A percentile compares a stretch with the other conserved stretches of the same genome.
Conservation (phyloP, 2,888 invertebrate species). For the Nemapogon koenigi region DNA sequence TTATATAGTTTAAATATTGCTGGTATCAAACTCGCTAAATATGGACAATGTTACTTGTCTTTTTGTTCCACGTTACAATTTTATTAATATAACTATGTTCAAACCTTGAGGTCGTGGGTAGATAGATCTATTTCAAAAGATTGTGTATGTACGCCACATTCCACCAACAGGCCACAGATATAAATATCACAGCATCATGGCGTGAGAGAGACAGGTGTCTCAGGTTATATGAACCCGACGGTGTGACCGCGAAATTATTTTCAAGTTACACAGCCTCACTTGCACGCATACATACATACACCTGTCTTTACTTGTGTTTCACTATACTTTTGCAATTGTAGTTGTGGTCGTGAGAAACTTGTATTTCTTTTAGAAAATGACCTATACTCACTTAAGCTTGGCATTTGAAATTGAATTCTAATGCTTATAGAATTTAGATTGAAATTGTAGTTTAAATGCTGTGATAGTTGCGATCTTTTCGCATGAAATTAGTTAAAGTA, state of each 20-base stretch:
- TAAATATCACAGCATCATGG: slow-evolving; percentile 63
- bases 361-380: slow-evolving; percentile 30
- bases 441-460: slow-evolving; percentile 18
- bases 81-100: no score
- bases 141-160: no score
- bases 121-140: no score
- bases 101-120: no score
- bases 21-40: no score
- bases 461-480: slow-evolving; percentile 38
- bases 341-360: slow-evolving; percentile 62
- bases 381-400: slow-evolving; percentile 17
- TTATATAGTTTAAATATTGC: no score
- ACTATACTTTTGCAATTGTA: slow-evolving; percentile 44
- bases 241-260: slow-evolving; percentile 66
- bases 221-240: slow-evolving; percentile 55
- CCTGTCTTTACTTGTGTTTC: slow-evolving; percentile 45
- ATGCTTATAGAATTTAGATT: slow-evolving; percentile 17
- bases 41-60: no score
- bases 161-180: slow-evolving; percentile 40
- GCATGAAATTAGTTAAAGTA: slow-evolving; percentile 35
- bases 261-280: slow-evolving; percentile 49
- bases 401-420: slow-evolving; percentile 31
- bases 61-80: no score
- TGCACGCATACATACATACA: slow-evolving; percentile 30
- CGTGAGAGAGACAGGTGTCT: slow-evolving; percentile 57